Percentiles rank a stretch among this genome's conserved stretches.
Conservation (phyloP, 2,113 vertebrate genomes). For the Mohoua ochrocephala region DNA sequence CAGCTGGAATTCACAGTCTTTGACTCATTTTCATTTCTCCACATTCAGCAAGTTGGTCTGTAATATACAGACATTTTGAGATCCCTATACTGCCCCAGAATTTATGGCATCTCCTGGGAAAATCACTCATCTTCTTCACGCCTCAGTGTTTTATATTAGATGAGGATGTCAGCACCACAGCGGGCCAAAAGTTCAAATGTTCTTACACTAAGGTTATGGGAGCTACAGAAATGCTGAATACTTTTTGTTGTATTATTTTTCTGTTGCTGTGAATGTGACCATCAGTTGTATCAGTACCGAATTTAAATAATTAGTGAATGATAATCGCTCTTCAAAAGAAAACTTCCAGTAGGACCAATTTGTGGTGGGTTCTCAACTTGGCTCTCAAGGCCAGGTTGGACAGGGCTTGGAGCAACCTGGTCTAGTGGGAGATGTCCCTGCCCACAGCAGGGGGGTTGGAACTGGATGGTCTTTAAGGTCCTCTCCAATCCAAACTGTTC, state of each 20-base stretch:
- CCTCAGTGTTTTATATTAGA: background rate
- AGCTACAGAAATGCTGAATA: background rate
- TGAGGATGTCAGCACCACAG: background rate
- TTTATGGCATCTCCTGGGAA: background rate
- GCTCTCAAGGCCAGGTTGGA: background rate
- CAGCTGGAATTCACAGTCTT: background rate
- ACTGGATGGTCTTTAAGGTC: background rate
- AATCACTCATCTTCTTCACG: background rate
- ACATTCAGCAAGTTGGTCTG: background rate
- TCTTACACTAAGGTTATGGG: background rate
- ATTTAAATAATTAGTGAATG: background rate
- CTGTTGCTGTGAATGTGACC: background rate
- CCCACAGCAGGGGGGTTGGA: background rate
- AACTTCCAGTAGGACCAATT: background rate
- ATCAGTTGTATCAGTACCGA: background rate
- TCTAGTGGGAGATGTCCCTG: background rate
- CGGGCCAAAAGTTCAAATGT: background rate
- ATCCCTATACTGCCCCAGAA: background rate
- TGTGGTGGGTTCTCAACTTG: background rate
- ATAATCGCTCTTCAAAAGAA: background rate
- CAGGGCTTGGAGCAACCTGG: background rate
- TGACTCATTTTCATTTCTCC: background rate
- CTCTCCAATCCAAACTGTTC: background rate
- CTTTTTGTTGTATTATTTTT: background rate
- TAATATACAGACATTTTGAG: accelerated